Conservation (phyloP, 35 echinoderm and acorn worm genomes). For the Amphiura filiformis region DNA sequence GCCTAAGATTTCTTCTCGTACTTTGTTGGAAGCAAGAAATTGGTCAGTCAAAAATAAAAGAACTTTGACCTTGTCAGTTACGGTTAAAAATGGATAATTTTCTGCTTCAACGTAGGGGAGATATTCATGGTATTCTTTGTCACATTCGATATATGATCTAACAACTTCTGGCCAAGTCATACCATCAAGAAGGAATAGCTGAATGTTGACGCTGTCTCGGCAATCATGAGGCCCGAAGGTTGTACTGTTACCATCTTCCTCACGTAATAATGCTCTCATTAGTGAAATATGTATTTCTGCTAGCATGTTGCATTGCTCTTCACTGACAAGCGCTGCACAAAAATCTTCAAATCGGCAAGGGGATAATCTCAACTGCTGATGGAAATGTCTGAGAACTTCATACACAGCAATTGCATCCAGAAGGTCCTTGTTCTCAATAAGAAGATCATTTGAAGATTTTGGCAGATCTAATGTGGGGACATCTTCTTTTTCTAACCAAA, state of each 20-base stretch:
- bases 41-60: conserved; percentile 90
- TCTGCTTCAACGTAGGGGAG: conserved; percentile 62
- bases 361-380: conserved; percentile 77
- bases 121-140: conserved; percentile 61
- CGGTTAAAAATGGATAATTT: conserved; percentile 76
- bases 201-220: conserved; percentile 89
- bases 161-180: conserved; percentile 96
- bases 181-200: conserved; percentile 89
- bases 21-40: conserved; percentile 88
- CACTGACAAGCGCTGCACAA: conserved; percentile 87
- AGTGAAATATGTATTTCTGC: conserved; percentile 86
- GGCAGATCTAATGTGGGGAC: conserved; percentile 72
- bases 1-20: conserved; percentile 92
- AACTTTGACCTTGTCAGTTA: conserved; percentile 82
- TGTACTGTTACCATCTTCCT: conserved; percentile 88
- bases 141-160: conserved; percentile 83
- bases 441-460: conserved; percentile 65
- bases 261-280: conserved; percentile 59
- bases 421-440: conserved; percentile 59
- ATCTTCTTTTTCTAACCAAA: conserved; percentile 55
- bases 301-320: conserved; percentile 86
- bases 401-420: conserved; percentile 73
- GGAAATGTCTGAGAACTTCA: conserved; percentile 88
- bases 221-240: conserved; percentile 93
- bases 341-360: conserved; percentile 98